Evolutionary conservation across 2,797 vertebrate genomes (phyloP), one percentile per base, ranked within the genome.

Genomic region (Sus cebifrons): DNA sequence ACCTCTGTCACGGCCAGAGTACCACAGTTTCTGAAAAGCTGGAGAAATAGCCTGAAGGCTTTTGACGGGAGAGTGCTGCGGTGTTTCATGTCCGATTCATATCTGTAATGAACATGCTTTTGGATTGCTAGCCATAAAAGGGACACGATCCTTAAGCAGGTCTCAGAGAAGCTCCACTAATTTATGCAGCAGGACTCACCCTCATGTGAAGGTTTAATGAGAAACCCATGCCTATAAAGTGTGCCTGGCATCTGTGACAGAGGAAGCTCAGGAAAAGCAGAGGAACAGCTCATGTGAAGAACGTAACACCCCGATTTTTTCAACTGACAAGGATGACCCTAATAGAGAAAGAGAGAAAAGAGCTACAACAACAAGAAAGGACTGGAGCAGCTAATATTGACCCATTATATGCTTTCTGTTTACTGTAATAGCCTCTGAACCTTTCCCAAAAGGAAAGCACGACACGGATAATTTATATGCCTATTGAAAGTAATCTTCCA

Each of bases 401-500:
- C 91, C 85, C 14, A 27, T 84, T 60, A 74, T 56, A 56, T 36
- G 52, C 64, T 44, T 84, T 40, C 40, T 90, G 91, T 32, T 87
- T 83, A 83, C 65, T 89, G n/a, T 56, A 20, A 44, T 32, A 14
- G 16, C 27, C 71, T 91, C 85, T 52, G 49, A 95, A 92, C n/a
- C 17, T n/a, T 73, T 67, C 85, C 87, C 92, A 1, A 86, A 86
- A 95, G 90, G 70, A 89, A 98, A 93, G 86, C 10, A 86, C 25
- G 88, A 93, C 77, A 21, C 73, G n/a, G 86, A 92, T 91, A 71
- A 97, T 97, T 82, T 78, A 68, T 86, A 36, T 90, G 54, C 32
- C 89, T 81, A 58, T 71, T 96, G 32, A 88, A 97, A 96, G 97
- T 29, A 36, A 95, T 96, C 93, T 93, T 97, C 96, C 54, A 82